Evolutionary conservation across 2,888 invertebrate genomes (phyloP).

Genomic region (Ptychoptera albimana): DNA sequence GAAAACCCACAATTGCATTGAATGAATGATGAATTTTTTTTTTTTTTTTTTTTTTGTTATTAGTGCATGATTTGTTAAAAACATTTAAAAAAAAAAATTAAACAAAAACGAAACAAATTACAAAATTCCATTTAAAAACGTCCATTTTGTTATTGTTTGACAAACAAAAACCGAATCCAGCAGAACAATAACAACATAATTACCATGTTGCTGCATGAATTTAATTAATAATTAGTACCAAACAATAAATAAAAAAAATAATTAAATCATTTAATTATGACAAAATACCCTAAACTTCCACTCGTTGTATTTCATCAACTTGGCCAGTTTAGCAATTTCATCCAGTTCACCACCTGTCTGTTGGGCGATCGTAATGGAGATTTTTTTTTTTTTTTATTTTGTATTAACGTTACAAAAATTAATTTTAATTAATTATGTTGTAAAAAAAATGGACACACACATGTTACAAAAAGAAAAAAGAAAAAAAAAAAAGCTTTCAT

Average conservation of each 20-base stretch:
- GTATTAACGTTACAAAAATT: no score
- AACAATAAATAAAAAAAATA: background rate
- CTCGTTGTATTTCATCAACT: slow-evolving; percentile 33
- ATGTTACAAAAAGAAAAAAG: background rate
- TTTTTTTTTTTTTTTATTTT: slow-evolving; percentile 1
- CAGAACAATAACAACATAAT: no score
- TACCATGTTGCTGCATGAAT: no score
- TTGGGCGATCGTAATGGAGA: slow-evolving; percentile 6
- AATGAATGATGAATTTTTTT: no score
- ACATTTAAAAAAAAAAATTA: no score
- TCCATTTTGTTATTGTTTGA: no score
- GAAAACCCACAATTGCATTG: no score
- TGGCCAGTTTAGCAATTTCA: slow-evolving; percentile 22
- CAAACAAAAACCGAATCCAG: no score
- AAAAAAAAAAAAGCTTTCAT: background rate
- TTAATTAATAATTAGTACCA: background rate
- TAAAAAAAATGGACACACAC: slow-evolving; percentile 1
- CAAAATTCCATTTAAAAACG: no score
- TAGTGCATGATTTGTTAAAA: no score
- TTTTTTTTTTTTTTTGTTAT: no score
- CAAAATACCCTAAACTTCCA: slow-evolving; percentile 39
- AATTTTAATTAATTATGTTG: background rate
- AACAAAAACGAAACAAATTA: no score
- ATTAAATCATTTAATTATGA: slow-evolving; percentile 1
- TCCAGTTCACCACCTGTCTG: slow-evolving; percentile 24